Base-by-base conservation (phyloP, 2,888 invertebrate genomes). In the Epiblema foenella region DNA sequence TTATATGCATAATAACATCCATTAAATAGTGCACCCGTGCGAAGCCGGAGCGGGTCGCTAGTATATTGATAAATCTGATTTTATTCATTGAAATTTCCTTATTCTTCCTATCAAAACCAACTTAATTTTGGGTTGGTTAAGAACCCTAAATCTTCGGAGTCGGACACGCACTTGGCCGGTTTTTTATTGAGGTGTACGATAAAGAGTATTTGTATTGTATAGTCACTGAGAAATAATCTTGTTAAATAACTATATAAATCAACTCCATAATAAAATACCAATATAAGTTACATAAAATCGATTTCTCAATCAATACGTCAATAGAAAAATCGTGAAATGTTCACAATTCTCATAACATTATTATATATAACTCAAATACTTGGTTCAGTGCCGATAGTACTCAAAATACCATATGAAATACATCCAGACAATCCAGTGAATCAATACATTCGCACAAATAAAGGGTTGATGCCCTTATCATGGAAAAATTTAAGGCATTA, bases 361-460 rank as follows among this genome's bases (percentile, higher is more conserved):
- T n/a, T n/a, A n/a, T 29, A n/a, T 46, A 1, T 46, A 9, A 29
- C 29, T 24, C 46, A 9, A 4, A 10, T 11, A 33, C 37, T 37
- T 51, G 33, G 63, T 51, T 52, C 63, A 18, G 63, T 62, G 33
- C 62, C 62, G 11, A 51, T 54, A 37, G 52, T 64, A 39, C 9
- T 54, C 2, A 52, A 64, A 39, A 54, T 64, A 52, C 52, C 64
- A 0, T 15, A 20, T 1, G 37, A 39, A 4, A 37, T 64, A 51
- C 11, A 52, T 1, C 37, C 33, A n/a, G 37, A 52, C 0, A 5
- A 64, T 20, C 64, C 52, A 0, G 39, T 64, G 18, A 64, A 54
- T 17, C 64, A 64, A 33, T 54, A 64, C 8, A 54, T 64, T 37
- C 10, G 52, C 24, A 64, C 52, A 64, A 54, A 64, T 39, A 39